Base-by-base conservation (phyloP, 53 echinoderm and acorn worm genomes). In the Paracentrotus lividus region DNA sequence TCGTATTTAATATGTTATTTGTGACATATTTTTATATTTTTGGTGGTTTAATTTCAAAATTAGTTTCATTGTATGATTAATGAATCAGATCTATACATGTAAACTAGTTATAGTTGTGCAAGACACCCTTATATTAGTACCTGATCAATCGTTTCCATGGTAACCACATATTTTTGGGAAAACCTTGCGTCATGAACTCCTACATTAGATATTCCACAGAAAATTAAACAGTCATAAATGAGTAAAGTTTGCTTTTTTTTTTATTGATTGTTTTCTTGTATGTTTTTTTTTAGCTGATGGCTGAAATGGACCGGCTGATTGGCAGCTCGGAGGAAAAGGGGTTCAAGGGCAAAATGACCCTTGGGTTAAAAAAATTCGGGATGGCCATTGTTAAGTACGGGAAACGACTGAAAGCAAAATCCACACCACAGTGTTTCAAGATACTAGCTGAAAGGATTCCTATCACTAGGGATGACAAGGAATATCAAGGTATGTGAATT, bases 391-490 rank as follows among this genome's bases (percentile, higher is more conserved):
- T 91, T 47, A 91, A 91, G 59, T 91, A 91, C 59, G 57, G 91
- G 43, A 91, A 68, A 49, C 44, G 47, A 40, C 29, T 91, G 75
- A 91, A 91, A 69, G 45, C 65, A 44, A 91, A 91, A 66, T 57
- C 58, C 69, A 91, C 91, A 72, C 91, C 91, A 67, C 68, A 68
- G 91, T 91, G 91, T 68, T 91, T 75, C 47, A 91, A 91, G 91
- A 49, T 32, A 42, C 42, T 91, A 60, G 69, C 76, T 40, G 91
- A 91, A 14, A 91, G 76, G 67, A 91, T 91, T 91, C 76, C 76
- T 67, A 60, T 91, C 42, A 56, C 55, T 34, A 72, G 91, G 91
- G 31, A 91, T 75, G 68, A 91, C 44, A 49, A 91, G 47, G 91
- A 86, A 49, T 53, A 49, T 49, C 87, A 49, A 86, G 87, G 87